Conservation (phyloP, 64 coral and sea anemone genomes). For the Pocillopora damicornis region DNA sequence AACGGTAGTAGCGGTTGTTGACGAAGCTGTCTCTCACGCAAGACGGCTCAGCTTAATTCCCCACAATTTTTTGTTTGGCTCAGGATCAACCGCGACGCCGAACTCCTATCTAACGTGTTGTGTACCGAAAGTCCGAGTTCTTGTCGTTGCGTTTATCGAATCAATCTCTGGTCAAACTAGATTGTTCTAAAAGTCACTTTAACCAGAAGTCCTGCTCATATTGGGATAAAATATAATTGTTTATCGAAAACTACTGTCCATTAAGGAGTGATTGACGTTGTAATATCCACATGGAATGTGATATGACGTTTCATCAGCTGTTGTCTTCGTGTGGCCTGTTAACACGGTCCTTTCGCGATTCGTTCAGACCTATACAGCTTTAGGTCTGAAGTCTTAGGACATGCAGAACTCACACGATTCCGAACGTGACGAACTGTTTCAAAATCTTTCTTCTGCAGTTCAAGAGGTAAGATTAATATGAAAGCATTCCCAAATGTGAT, state of each 20-base stretch:
- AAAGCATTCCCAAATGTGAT: background rate
- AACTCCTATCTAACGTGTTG: background rate
- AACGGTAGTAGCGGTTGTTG: background rate
- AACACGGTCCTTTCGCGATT: background rate
- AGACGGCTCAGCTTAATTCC: background rate
- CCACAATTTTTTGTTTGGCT: background rate
- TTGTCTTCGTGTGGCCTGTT: background rate
- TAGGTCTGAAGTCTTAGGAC: background rate
- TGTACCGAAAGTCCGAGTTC: background rate
- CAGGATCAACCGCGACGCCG: background rate
- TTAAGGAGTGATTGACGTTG: background rate
- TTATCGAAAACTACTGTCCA: background rate
- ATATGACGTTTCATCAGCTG: background rate
- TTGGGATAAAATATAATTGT: background rate
- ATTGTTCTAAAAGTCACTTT: background rate
- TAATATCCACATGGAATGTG: slow-evolving; percentile 7
- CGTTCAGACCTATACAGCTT: background rate
- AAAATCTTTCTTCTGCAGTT: slow-evolving; percentile 51
- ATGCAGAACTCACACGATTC: slow-evolving; percentile 35
- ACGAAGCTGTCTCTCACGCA: background rate
- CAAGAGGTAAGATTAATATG: slow-evolving; percentile 36
- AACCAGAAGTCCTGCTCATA: background rate
- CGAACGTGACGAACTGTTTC: slow-evolving; percentile 24
- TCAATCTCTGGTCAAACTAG: background rate
- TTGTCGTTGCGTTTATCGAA: background rate